These are phyloP conservation scores for Percopsis transmontana DNA, from an alignment of 2,113 vertebrate genomes.

Conservation along the genomic window DNA sequence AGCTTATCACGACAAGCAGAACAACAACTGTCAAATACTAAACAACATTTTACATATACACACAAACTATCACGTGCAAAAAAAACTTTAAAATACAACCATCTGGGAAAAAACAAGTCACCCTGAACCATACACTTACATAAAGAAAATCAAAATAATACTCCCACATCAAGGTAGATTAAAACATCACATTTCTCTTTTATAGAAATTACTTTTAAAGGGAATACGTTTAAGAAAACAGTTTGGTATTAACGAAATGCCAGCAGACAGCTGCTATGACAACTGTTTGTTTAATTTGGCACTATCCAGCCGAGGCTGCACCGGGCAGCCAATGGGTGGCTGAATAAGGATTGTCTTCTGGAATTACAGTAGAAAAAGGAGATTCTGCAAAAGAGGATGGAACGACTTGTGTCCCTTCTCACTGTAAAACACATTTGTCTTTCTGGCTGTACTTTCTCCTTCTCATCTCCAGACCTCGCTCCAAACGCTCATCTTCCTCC, in stretches of 20 bases:
- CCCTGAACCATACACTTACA: neutral
- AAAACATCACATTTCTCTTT: constrained; percentile 16
- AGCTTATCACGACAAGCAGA: too few species aligned
- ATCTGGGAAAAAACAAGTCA: constrained; percentile 32
- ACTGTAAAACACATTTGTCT: constrained; percentile 86
- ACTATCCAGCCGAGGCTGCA: neutral
- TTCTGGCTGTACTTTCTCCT: constrained; percentile 84
- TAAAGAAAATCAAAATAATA: constrained; percentile 34
- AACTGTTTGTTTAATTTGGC: neutral
- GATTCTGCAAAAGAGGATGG: neutral
- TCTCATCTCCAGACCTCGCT: constrained; percentile 84
- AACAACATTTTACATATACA: too few species aligned
- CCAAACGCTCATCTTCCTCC: constrained; percentile 88
- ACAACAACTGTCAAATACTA: too few species aligned
- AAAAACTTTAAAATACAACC: constrained; percentile 29
- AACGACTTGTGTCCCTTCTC: constrained; percentile 42
- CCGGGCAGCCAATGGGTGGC: too few species aligned
- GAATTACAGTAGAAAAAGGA: neutral
- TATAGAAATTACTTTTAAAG: neutral
- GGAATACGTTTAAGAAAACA: constrained; percentile 11
- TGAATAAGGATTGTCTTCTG: neutral
- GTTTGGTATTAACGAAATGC: neutral
- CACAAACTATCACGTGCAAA: constrained; percentile 10
- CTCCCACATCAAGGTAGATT: constrained; percentile 25
- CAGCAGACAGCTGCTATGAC: neutral